Base-by-base conservation (phyloP, 2,888 invertebrate species). In the Ormyrus nitidulus region DNA sequence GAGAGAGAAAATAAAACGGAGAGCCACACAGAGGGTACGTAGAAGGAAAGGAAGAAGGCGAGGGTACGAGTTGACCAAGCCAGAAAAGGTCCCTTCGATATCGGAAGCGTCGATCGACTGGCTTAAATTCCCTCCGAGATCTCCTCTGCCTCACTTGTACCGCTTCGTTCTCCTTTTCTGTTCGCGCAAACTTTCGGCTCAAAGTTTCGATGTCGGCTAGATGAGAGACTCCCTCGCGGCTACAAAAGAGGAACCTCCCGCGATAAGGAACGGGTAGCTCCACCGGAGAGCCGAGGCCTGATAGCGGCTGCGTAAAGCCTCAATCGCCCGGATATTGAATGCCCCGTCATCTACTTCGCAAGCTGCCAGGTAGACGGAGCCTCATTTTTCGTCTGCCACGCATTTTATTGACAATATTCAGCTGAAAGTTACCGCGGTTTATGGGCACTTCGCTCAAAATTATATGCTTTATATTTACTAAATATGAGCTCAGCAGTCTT, bases 311-410 rank as follows among this genome's bases (percentile, higher is more conserved):
- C 46, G 44, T 53, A 34, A 44, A 44, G 53, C 56, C 54, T 19
- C 66, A 44, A 49, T 51, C 76, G 54, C 46, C 65, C 77, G 81
- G 74, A 77, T 81, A 81, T 81, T 81, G 74, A 77, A 77, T 81
- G 70, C 70, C 54, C 54, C 19, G 71, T 77, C 77, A 65, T 59
- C 68, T 75, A 66, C 19, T 78, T 53, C 48, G 69, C 34, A 48
- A 13, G 2, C 66, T 44, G 7, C 51, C 34, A 51, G 34, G n/a
- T 34, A 34, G 34, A 34, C 34, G 34, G 3, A 11, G 58, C 13
- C 13, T 19, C 49, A 13, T 54, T 65, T 58, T 48, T 48, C n/a
- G 0, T 58, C 56, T 6, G 10, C n/a, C 0, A 6, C 19, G n/a
- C 51, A 34, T 76, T 61, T 68, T 76, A 58, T 61, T 58, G 58